Evolutionary conservation across 2,797 vertebrate genomes (phyloP).

Genomic region (Myioborus melanocephalus): DNA sequence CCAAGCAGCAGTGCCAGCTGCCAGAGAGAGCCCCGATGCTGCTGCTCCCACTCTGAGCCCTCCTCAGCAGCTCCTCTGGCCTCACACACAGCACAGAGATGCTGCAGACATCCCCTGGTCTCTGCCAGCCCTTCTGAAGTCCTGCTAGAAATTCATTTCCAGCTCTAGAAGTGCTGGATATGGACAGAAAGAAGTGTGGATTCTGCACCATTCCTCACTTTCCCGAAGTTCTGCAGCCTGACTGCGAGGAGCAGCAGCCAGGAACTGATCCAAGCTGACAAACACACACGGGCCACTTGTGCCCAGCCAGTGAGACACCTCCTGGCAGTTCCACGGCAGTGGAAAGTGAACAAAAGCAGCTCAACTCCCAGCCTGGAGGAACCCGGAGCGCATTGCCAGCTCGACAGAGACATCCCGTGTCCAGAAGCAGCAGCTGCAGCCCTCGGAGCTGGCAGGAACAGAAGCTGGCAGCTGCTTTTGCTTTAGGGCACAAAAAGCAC

Average conservation of each 20-base stretch:
- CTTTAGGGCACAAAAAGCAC: neutral
- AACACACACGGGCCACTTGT: neutral
- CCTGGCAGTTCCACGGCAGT: neutral
- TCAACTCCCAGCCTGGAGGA: neutral
- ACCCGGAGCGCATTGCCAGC: neutral
- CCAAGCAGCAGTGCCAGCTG: neutral
- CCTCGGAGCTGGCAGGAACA: neutral
- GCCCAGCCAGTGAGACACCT: neutral
- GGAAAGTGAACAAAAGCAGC: neutral
- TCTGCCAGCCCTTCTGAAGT: neutral
- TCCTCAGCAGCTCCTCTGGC: too few relatives aligned
- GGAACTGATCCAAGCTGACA: neutral
- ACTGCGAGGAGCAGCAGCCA: neutral
- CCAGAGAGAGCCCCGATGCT: neutral
- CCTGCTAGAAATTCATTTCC: neutral
- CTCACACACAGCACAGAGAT: neutral
- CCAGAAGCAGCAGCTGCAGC: neutral
- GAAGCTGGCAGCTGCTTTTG: neutral
- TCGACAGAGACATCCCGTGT: slow-evolving; percentile 64
- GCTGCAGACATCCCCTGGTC: neutral
- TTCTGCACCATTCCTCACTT: neutral
- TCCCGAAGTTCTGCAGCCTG: neutral
- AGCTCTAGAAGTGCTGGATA: neutral
- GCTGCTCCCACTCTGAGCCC: neutral
- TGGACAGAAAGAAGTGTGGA: accelerated